Conservation (phyloP, 2,113 vertebrate species). For the Triplophysa siluroides region DNA sequence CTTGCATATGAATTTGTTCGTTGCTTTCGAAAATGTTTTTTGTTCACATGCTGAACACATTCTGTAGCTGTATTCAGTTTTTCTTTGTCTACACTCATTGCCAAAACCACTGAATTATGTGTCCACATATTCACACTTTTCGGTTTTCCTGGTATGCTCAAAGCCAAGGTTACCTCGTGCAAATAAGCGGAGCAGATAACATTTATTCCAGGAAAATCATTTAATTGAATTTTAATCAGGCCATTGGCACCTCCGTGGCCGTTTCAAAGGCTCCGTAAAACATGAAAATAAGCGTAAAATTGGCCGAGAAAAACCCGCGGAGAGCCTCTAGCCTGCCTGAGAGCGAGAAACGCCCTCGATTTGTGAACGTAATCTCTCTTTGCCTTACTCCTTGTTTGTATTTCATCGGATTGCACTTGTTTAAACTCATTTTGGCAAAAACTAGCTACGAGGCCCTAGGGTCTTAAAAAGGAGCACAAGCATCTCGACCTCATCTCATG, state of each 20-base stretch:
- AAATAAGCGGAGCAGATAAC: slow-evolving; percentile 70
- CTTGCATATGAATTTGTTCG: background rate
- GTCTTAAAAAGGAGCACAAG: slow-evolving; percentile 17
- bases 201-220: slow-evolving; percentile 65
- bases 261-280: slow-evolving; percentile 45
- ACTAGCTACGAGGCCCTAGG: slow-evolving; percentile 4
- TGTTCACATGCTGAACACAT: background rate
- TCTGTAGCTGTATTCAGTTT: background rate
- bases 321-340: slow-evolving; percentile 9
- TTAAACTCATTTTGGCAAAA: background rate
- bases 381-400: background rate
- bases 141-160: background rate
- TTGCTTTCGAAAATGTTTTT: background rate
- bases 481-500: background rate
- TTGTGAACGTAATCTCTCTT: slow-evolving; percentile 29
- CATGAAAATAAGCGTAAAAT: slow-evolving; percentile 36
- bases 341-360: background rate
- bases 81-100: background rate
- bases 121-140: too few species aligned
- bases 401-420: slow-evolving; percentile 26
- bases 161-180: slow-evolving; percentile 72
- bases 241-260: slow-evolving; percentile 59
- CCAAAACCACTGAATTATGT: too few species aligned
- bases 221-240: slow-evolving; percentile 75
- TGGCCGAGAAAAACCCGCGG: slow-evolving; percentile 13